Percentiles rank a stretch among this genome's conserved stretches.
These are phyloP conservation scores for Nysson spinosus DNA, from an alignment of 2,888 invertebrate species.

Conservation along the genomic window DNA sequence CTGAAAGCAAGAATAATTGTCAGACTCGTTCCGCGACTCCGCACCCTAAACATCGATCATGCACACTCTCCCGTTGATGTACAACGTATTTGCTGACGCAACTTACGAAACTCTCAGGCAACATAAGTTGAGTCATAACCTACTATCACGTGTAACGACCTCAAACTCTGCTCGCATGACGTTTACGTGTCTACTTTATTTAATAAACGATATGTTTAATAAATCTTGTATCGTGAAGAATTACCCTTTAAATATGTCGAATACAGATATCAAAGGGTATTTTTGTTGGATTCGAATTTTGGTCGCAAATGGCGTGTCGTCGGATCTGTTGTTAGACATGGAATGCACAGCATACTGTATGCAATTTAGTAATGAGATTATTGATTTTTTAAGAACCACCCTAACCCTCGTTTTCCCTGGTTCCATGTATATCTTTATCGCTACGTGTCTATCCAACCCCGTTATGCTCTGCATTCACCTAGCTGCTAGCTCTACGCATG, in stretches of 20 bases:
- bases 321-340: conserved; percentile 11
- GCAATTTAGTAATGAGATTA: conserved; percentile 55
- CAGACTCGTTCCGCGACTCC: neutral
- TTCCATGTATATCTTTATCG: conserved; percentile 20
- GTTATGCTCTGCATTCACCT: conserved; percentile 10
- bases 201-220: too few species aligned
- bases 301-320: conserved; percentile 20
- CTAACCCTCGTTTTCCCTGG: conserved; percentile 4
- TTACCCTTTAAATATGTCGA: too few species aligned
- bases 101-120: too few species aligned
- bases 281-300: conserved; percentile 15
- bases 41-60: neutral
- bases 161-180: too few species aligned
- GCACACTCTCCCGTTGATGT: too few species aligned
- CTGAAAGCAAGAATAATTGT: conserved; percentile 4
- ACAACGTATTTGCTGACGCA: too few species aligned
- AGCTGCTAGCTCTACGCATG: conserved; percentile 39
- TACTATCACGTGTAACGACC: too few species aligned
- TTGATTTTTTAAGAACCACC: conserved; percentile 50
- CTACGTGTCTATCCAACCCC: conserved; percentile 18
- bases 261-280: too few species aligned
- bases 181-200: too few species aligned
- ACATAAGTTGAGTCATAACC: too few species aligned
- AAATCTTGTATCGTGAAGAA: too few species aligned
- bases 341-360: conserved; percentile 16